phyloP scores from a whole-genome alignment of 2,797 vertebrate species.

The Pantherophis vulpinus region DNA sequence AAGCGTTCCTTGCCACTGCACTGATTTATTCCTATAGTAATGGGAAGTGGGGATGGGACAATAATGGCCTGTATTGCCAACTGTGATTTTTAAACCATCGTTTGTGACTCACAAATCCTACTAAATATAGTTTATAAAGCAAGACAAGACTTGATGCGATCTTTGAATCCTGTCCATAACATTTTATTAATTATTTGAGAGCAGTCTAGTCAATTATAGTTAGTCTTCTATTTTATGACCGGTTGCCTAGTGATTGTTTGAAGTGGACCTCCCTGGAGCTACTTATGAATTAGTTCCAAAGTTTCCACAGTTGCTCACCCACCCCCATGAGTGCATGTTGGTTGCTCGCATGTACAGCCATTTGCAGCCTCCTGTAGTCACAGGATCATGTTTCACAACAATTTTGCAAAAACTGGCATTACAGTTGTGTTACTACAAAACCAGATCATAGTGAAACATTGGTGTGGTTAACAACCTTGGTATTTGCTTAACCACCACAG shows the following conservation, averaged over 20 bases:
- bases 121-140: neutral
- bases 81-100: neutral
- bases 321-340: too few species aligned
- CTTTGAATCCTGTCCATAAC: neutral
- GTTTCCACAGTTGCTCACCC: neutral
- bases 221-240: neutral
- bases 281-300: neutral
- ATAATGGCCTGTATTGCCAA: neutral
- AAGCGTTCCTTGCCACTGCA: neutral
- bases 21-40: neutral
- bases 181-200: neutral
- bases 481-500: too few species aligned
- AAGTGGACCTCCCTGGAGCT: neutral
- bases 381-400: too few species aligned
- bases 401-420: too few species aligned
- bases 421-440: too few species aligned
- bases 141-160: neutral
- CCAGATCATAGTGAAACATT: too few species aligned
- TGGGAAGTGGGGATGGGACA: neutral
- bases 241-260: neutral
- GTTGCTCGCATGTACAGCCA: too few species aligned
- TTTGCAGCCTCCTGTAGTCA: too few species aligned
- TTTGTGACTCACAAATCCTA: neutral
- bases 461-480: too few species aligned
- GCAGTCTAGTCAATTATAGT: neutral